Evolutionary conservation across 2,888 invertebrate species (phyloP).

Genomic region (Metopia argyrocephala): DNA sequence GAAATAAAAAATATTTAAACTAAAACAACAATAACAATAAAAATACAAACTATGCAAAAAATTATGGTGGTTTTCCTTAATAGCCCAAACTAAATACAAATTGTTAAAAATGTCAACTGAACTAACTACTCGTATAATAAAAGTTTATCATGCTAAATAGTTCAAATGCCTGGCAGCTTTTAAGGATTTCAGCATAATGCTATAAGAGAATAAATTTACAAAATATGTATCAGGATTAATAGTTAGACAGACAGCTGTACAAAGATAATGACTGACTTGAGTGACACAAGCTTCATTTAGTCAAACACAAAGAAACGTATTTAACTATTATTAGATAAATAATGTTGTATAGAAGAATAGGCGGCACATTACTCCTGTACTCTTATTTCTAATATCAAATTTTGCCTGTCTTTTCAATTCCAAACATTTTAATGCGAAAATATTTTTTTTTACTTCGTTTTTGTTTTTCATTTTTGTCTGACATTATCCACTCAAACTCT

Average conservation of each 20-base stretch:
- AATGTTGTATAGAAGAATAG: not conserved
- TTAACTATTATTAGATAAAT: slow-evolving; percentile 25
- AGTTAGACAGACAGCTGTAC: slow-evolving; percentile 57
- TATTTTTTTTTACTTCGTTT: slow-evolving; percentile 31
- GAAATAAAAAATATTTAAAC: not conserved
- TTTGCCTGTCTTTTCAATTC: slow-evolving; percentile 53
- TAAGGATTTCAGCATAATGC: slow-evolving; percentile 1
- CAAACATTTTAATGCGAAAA: slow-evolving; percentile 52
- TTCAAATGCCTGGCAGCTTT: slow-evolving; percentile 31
- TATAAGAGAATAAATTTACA: not conserved
- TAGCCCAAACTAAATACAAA: slow-evolving; percentile 31
- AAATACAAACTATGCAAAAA: not conserved
- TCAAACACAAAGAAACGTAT: not conserved
- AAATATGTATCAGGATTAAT: slow-evolving; percentile 51
- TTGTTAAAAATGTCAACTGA: slow-evolving; percentile 9
- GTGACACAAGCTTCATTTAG: slow-evolving; percentile 50
- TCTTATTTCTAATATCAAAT: slow-evolving; percentile 26
- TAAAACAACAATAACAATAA: slow-evolving; percentile 28
- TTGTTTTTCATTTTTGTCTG: slow-evolving; percentile 38
- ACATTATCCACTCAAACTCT: slow-evolving; percentile 33
- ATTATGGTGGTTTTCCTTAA: slow-evolving; percentile 17
- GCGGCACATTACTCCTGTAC: slow-evolving; percentile 60
- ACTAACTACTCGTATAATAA: slow-evolving; percentile 48
- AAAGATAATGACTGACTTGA: slow-evolving; percentile 57
- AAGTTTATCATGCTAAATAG: slow-evolving; percentile 45